A percentile compares a stretch with the other conserved stretches of the same genome.
Conservation (phyloP, 2,113 vertebrate species). For the Takifugu bimaculatus region DNA sequence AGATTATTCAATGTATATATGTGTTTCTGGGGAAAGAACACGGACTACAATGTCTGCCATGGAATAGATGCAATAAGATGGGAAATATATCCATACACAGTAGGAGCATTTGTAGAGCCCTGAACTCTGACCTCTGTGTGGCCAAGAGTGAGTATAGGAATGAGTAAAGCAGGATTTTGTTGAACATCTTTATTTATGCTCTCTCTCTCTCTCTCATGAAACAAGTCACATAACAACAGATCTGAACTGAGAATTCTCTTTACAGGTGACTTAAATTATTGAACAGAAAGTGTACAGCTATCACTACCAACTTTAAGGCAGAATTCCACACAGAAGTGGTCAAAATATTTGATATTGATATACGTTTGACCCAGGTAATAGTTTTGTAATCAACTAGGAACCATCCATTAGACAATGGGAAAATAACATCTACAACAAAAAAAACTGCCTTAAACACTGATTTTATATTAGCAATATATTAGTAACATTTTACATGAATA, state of each 20-base stretch:
- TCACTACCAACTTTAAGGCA: slow-evolving; percentile 69
- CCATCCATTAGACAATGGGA: slow-evolving; percentile 56
- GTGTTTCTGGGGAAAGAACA: too few relatives aligned
- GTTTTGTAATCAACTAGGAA: slow-evolving; percentile 56
- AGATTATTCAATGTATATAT: too few relatives aligned
- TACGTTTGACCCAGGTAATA: slow-evolving; percentile 54
- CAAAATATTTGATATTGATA: slow-evolving; percentile 58
- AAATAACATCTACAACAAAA: slow-evolving; percentile 61
- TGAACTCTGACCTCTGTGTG: neutral
- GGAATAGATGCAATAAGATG: neutral
- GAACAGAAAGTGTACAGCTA: slow-evolving; percentile 60
- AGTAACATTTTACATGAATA: slow-evolving; percentile 71
- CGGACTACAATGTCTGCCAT: neutral
- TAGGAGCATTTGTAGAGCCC: neutral
- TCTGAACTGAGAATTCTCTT: slow-evolving; percentile 40
- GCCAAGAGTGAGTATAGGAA: neutral
- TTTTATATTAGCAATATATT: slow-evolving; percentile 67
- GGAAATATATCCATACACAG: neutral
- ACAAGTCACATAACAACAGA: slow-evolving; percentile 65
- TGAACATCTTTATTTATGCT: slow-evolving; percentile 60
- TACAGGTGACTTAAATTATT: slow-evolving; percentile 56
- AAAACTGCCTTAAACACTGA: slow-evolving; percentile 52
- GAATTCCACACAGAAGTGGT: slow-evolving; percentile 59
- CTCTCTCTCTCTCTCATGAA: slow-evolving; percentile 43
- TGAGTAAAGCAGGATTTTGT: slow-evolving; percentile 6